Conservation (phyloP, 2,797 vertebrate genomes). For the Amazona ochrocephala region DNA sequence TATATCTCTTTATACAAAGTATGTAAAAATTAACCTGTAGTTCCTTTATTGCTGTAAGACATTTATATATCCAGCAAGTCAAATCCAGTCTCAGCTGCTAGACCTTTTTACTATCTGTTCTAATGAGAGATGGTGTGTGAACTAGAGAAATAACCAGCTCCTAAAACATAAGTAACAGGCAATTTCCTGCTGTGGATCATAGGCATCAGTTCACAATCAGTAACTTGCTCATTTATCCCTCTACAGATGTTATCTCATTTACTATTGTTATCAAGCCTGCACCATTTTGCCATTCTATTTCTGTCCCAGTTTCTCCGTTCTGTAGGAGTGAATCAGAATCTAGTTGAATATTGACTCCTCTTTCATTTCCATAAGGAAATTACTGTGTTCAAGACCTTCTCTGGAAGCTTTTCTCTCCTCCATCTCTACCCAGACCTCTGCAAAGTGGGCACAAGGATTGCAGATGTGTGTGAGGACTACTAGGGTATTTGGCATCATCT, state of each 20-base stretch:
- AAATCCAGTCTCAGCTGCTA: not conserved
- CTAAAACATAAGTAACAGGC: not conserved
- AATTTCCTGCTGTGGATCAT: not conserved
- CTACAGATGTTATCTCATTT: not conserved
- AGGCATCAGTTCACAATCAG: not conserved
- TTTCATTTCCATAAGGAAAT: not conserved
- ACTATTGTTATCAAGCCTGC: not conserved
- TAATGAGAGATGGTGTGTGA: not conserved
- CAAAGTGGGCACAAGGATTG: not conserved
- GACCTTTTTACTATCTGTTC: not conserved
- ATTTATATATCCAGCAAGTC: not conserved
- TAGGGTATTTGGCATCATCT: not conserved
- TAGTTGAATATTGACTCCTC: not conserved
- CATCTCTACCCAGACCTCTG: not conserved
- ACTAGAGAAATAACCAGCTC: not conserved
- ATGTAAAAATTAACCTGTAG: not conserved
- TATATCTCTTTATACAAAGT: not conserved
- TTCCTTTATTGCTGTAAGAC: not conserved
- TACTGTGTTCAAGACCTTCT: not conserved
- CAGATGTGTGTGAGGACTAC: not conserved
- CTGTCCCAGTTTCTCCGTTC: not conserved
- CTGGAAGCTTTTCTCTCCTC: not conserved
- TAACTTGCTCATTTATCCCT: not conserved
- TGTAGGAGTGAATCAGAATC: not conserved
- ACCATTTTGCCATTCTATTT: not conserved